phyloP scores from a whole-genome alignment of 2,113 vertebrate genomes.

The Aspiorhynchus laticeps region DNA sequence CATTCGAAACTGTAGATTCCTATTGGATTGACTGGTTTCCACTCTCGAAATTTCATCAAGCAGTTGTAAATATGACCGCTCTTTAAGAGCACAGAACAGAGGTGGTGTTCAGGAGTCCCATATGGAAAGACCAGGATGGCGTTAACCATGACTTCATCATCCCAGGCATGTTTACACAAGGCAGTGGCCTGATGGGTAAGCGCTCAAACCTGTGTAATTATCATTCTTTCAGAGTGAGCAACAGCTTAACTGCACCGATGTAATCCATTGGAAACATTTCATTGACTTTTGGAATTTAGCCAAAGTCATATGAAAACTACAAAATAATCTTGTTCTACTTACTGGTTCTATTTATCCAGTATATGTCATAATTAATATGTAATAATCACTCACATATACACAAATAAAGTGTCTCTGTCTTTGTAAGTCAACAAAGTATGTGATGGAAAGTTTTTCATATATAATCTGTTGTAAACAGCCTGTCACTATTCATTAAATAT shows the following conservation, averaged over 20 bases:
- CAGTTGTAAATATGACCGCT: background rate
- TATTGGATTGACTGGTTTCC: background rate
- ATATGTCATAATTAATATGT: too few species aligned
- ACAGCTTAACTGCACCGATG: constrained; percentile 67
- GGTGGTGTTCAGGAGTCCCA: constrained; percentile 72
- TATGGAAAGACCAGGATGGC: constrained; percentile 70
- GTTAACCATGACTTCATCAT: constrained; percentile 75
- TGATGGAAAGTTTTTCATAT: background rate
- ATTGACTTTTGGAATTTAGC: background rate
- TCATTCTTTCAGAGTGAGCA: constrained; percentile 76
- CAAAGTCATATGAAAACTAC: constrained; percentile 38
- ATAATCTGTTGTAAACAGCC: background rate
- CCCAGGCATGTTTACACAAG: constrained; percentile 78
- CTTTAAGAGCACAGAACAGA: constrained; percentile 55
- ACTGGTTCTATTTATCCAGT: too few species aligned
- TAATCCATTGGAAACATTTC: constrained; percentile 59
- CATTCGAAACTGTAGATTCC: background rate
- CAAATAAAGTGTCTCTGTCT: background rate
- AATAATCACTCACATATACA: background rate
- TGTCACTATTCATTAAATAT: too few species aligned
- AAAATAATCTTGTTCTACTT: constrained; percentile 9
- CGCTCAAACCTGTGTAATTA: constrained; percentile 76
- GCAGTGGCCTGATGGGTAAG: constrained; percentile 72
- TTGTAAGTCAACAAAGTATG: background rate
- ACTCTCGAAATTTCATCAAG: background rate